Percentiles rank a stretch among this genome's conserved stretches.
Evolutionary conservation across 2,113 vertebrate genomes (phyloP).

Genomic region (Steatornis caripensis): DNA sequence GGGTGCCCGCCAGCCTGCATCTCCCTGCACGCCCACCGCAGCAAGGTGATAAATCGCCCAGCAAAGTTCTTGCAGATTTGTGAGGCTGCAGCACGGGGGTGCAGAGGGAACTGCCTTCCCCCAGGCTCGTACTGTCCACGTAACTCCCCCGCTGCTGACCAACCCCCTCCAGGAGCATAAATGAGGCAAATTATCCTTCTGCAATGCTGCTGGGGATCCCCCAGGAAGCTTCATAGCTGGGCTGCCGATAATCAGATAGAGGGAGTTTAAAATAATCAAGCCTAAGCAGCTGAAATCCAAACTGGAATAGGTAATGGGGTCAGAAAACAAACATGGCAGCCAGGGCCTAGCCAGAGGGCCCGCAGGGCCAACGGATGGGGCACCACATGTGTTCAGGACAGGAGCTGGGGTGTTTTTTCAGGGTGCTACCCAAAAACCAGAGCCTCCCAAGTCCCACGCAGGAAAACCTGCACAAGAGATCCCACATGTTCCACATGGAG

Average conservation of each 20-base stretch:
- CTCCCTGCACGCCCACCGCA: not conserved
- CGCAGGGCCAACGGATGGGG: not conserved
- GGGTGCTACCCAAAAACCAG: not conserved
- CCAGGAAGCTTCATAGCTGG: not conserved
- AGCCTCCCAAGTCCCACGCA: no score
- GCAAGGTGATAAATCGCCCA: not conserved
- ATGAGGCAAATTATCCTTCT: not conserved
- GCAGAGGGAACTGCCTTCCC: not conserved
- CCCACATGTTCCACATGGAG: not conserved
- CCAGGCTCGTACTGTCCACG: not conserved
- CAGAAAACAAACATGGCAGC: not conserved
- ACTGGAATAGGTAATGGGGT: conserved; percentile 45
- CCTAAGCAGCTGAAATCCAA: conserved; percentile 44
- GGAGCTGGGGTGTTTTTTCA: not conserved
- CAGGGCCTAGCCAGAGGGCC: not conserved
- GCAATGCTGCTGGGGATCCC: not conserved
- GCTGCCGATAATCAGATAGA: conserved; percentile 49
- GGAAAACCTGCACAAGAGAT: not conserved
- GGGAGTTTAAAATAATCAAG: conserved; percentile 54
- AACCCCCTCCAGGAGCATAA: not conserved
- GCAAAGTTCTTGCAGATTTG: not conserved
- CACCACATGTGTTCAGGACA: fast-evolving
- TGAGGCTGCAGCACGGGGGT: not conserved
- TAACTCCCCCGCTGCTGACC: not conserved
- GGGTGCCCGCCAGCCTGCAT: fast-evolving